Evolutionary conservation across 2,797 vertebrate species (phyloP), one percentile per base, ranked within the genome.

Genomic region (Apodemus agrarius): DNA sequence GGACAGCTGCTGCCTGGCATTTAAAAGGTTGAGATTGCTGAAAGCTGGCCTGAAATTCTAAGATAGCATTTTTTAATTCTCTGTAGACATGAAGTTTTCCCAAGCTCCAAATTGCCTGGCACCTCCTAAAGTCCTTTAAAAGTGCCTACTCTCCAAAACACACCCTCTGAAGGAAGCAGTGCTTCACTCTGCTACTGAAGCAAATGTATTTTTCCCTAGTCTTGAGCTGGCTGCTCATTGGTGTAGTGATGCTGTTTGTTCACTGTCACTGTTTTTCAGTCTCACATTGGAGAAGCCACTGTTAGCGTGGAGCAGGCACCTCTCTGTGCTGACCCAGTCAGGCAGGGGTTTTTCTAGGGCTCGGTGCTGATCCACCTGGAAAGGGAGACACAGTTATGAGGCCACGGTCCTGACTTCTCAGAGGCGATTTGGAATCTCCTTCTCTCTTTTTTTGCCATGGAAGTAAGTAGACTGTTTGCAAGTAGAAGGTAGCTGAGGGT

Each of bases 31-130:
- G 87, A 87, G 67, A 94, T 97, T 24, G 83, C 94, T 81, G 90
- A 94, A 97, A 88, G 72, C 96, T 96, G 87, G 95, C 89, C 94
- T 97, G 90, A 96, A 98, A 97, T 93, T 96, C 96, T 90, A 40
- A 79, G 94, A 37, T 97, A 95, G 76, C 96, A 96, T 57, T 97
- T 86, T 96, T 89, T 90, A 98, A 92, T 97, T 92, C 93, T 96
- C 94, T 90, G 31, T 96, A 95, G 97, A 97, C 87, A 61, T 9
- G 78, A 96, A 95, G 95, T 96, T 98, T 97, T 95, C 96, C 96
- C 95, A 89, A 96, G 79, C 61, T 95, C 65, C 61, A 96, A 92
- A 92, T 97, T 96, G 94, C 84, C 96, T 96, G 92, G 95, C 83
- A 96, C 91, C 84, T 34, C 43, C 89, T 78, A n/a, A 92, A 95